Base-by-base conservation (phyloP, 2,113 vertebrate species). In the Myxocyprinus asiaticus region DNA sequence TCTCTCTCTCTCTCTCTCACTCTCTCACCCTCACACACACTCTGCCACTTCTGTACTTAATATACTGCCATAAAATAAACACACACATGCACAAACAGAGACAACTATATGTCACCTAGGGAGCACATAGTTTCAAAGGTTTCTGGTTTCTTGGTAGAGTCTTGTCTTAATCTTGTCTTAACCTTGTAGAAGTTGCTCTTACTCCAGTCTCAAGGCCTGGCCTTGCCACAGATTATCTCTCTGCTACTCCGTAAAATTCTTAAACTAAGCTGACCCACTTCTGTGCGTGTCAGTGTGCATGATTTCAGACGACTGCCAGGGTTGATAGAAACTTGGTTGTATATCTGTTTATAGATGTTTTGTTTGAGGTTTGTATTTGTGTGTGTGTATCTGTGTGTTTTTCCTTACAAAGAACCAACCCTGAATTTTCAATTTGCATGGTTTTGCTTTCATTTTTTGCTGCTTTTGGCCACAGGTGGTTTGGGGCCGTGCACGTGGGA, bases 401-500 rank as follows among this genome's bases (percentile, higher is more conserved):
- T 14, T 15, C 15, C 14, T 15, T 6, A 7, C 55, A 58, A 58
- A 15, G 7, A 7, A n/a, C 50, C 50, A 58, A 58, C 2, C 5
- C 55, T 7, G 5, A n/a, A 7, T 58, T 65, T 65, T 43, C 9
- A 12, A 14, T 6, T n/a, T 14, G 9, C 14, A 12, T 61, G 7
- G 1, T 61, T 63, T 63, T 63, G 0, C 14, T 42, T 70, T 56
- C 3, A 6, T 44, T 56, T 70, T 9, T 17, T 4, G 10, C 11
- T 43, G 22, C 43, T 5, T 58, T 12, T 56, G 43, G 55, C 5
- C n/a, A 11, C 69, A 22, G 47, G 69, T 59, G 45, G 67, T 6
- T 56, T 67, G 81, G 56, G 50, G 61, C 80, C 84, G 62, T 89
- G 90, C 88, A 90, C 87, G 85, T 82, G 83, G 82, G 83, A 71